Conservation (phyloP, 2,888 invertebrate species). For the Microctonus aethiopoides region DNA sequence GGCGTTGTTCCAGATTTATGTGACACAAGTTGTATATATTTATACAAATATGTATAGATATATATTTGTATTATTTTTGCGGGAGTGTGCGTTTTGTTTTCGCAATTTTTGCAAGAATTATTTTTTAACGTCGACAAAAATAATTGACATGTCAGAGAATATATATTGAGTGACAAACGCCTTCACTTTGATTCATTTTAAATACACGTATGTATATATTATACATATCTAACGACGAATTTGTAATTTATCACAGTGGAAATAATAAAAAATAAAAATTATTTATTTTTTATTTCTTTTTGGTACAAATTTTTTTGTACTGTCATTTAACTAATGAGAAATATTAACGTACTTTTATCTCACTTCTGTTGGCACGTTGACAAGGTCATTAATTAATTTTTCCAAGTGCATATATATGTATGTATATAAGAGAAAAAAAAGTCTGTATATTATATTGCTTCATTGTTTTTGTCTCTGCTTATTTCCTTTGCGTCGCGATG, state of each 20-base stretch:
- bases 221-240: no score
- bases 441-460: not conserved
- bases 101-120: slow-evolving; percentile 13
- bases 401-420: not conserved
- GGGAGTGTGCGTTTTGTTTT: slow-evolving; percentile 10
- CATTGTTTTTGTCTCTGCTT: not conserved
- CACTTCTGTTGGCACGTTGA: not conserved
- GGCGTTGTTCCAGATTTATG: slow-evolving; percentile 31
- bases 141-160: not conserved
- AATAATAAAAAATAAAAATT: not conserved
- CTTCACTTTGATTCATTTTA: not conserved
- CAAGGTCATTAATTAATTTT: slow-evolving; percentile 8
- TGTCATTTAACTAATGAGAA: slow-evolving; percentile 3
- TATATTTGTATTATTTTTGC: no score
- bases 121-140: slow-evolving; percentile 8
- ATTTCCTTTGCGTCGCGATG: not conserved
- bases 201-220: not conserved
- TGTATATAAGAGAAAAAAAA: not conserved
- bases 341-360: slow-evolving; percentile 10
- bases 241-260: no score
- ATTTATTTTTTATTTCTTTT: not conserved
- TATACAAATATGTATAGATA: not conserved
- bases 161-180: slow-evolving; percentile 17
- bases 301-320: not conserved
- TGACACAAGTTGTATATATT: not conserved